phyloP scores from a whole-genome alignment of 2,888 invertebrate genomes.

The Folsomia manolachei region DNA sequence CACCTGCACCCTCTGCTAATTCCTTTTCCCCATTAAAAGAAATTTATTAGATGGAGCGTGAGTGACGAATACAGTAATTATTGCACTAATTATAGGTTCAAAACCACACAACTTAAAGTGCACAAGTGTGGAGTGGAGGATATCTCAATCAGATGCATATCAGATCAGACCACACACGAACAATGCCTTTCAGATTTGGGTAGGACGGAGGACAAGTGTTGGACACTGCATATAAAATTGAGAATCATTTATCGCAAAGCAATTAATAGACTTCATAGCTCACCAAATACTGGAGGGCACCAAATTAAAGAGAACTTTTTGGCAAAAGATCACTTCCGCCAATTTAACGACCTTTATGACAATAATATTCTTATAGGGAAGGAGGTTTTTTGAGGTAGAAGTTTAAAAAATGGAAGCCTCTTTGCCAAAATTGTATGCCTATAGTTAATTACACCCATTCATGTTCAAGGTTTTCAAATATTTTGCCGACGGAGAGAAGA shows the following conservation, averaged over 20 bases:
- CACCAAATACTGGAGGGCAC: conserved; percentile 1
- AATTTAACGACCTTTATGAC: not conserved
- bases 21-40: too few species aligned
- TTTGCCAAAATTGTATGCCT: not conserved
- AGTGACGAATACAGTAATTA: too few species aligned
- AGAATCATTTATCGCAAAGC: not conserved
- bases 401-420: not conserved
- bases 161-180: not conserved
- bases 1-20: too few species aligned
- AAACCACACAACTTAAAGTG: too few species aligned
- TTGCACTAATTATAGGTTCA: too few species aligned
- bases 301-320: not conserved
- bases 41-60: too few species aligned
- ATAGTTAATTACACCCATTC: conserved; percentile 9
- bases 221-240: not conserved
- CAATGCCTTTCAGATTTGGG: not conserved
- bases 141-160: too few species aligned
- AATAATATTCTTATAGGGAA: not conserved
- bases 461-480: conserved; percentile 17
- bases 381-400: not conserved
- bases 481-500: too few species aligned
- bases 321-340: not conserved
- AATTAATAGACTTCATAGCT: not conserved
- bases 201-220: not conserved
- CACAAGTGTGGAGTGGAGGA: too few species aligned